Conservation (phyloP, 1,140 invertebrate species). For the Arion vulgaris region DNA sequence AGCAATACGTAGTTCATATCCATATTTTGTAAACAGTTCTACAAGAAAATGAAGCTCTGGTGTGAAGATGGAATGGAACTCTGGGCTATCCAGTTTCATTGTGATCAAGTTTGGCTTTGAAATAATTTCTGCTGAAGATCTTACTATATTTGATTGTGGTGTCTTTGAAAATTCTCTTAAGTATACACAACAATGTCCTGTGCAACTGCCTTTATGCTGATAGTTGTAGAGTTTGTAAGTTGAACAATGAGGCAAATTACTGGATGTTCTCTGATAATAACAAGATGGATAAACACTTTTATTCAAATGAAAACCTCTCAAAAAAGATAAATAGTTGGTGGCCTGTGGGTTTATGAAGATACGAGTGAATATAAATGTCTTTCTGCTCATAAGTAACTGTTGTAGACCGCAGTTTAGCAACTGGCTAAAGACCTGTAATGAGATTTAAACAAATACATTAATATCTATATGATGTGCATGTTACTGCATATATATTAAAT, state of each 20-base stretch:
- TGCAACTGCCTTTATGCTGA: neutral
- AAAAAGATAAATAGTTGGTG: neutral
- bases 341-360: neutral
- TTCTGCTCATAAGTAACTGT: neutral
- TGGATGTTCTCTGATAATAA: neutral
- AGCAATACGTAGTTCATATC: slow-evolving; percentile 91
- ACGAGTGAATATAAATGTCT: neutral
- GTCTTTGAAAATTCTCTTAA: neutral
- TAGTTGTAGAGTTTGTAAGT: neutral
- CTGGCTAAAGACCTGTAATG: neutral
- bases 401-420: neutral
- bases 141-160: neutral
- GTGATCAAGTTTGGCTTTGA: slow-evolving; percentile 52
- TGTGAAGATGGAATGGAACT: slow-evolving; percentile 86
- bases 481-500: too few species aligned
- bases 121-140: neutral
- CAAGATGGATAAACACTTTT: neutral
- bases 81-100: slow-evolving; percentile 73
- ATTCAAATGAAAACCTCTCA: neutral
- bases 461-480: too few species aligned
- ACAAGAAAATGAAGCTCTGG: slow-evolving; percentile 82
- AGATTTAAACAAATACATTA: neutral
- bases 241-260: neutral
- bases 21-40: slow-evolving; percentile 84
- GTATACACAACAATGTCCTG: neutral